These are phyloP conservation scores for Stichodactyla helianthus DNA, from an alignment of 64 coral and sea anemone species.

Conservation along the genomic window DNA sequence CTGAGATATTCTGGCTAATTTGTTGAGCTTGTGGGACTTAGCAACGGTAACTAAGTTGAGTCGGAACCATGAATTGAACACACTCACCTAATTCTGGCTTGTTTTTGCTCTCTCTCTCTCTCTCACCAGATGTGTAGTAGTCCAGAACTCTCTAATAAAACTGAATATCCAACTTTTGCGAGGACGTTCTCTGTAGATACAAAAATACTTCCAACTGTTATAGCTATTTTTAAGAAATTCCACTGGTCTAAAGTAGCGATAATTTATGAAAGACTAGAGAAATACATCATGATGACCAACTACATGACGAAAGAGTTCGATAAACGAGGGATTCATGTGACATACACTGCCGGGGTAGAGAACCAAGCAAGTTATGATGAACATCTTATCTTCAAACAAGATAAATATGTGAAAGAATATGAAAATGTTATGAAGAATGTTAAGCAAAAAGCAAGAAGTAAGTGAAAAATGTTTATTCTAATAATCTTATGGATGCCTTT, in stretches of 20 bases:
- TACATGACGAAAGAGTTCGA: conserved; percentile 32
- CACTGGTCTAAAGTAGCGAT: conserved; percentile 54
- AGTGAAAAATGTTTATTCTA: background rate
- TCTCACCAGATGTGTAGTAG: conserved; percentile 46
- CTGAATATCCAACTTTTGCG: conserved; percentile 40
- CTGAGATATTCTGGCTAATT: too few species aligned
- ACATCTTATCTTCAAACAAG: background rate
- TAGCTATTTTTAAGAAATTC: conserved; percentile 39
- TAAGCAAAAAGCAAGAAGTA: conserved; percentile 45
- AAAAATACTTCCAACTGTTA: conserved; percentile 21
- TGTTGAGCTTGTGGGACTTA: too few species aligned
- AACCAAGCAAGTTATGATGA: background rate
- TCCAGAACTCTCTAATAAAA: conserved; percentile 44
- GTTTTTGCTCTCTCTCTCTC: background rate
- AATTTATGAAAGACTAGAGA: conserved; percentile 18
- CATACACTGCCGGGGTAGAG: background rate
- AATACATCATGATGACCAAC: conserved; percentile 10
- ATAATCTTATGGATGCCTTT: too few species aligned
- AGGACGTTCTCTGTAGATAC: conserved; percentile 48
- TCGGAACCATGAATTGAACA: too few species aligned
- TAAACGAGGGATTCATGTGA: conserved; percentile 15
- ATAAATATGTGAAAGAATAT: conserved; percentile 4
- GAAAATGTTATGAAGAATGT: conserved; percentile 19
- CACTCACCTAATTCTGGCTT: background rate
- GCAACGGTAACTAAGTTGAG: too few species aligned